Evolutionary conservation across 2,113 vertebrate species (phyloP).

Genomic region (Eonycteris spelaea): DNA sequence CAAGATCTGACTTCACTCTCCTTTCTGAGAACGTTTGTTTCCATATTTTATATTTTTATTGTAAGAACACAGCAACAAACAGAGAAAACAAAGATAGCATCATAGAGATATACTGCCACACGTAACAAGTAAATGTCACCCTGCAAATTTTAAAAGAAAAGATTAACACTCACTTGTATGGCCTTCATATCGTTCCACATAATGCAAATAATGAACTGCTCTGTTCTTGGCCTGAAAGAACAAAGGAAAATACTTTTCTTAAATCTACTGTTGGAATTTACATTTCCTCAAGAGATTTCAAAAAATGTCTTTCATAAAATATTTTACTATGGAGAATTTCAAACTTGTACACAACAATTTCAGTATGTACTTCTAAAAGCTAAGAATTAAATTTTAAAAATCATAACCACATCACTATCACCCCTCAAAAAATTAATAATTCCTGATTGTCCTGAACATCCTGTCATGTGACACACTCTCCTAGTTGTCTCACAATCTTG

Average conservation of each 20-base stretch:
- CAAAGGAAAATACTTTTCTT: conserved; percentile 31
- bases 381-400: neutral
- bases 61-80: neutral
- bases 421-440: neutral
- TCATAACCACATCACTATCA: neutral
- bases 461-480: neutral
- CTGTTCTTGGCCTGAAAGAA: conserved; percentile 93
- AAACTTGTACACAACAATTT: neutral
- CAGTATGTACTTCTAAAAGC: neutral
- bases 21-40: neutral
- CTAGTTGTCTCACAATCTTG: neutral
- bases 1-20: neutral
- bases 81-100: neutral
- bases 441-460: neutral
- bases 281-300: neutral
- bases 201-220: conserved; percentile 90
- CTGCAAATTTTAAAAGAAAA: neutral
- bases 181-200: conserved; percentile 89
- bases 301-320: conserved; percentile 19
- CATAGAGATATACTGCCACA: neutral
- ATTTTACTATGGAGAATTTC: conserved; percentile 6
- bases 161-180: conserved; percentile 90
- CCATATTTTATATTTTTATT: neutral
- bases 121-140: neutral
- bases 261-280: neutral